Conservation (phyloP, 2,113 vertebrate species). For the Formicarius rufipectus region DNA sequence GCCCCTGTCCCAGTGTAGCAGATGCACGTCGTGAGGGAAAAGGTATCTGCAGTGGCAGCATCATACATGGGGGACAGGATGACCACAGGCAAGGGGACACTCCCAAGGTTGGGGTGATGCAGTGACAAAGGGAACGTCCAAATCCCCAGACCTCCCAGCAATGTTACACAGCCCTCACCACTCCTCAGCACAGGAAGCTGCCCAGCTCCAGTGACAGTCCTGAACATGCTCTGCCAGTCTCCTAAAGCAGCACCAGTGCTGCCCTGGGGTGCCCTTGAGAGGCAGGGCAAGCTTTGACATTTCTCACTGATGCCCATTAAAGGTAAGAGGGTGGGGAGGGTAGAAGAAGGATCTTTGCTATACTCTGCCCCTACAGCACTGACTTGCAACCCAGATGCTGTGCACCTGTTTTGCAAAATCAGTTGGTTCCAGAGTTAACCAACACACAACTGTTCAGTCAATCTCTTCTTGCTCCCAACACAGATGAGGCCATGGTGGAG, state of each 20-base stretch:
- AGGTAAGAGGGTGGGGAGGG: neutral
- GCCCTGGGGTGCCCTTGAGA: neutral
- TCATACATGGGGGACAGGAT: neutral
- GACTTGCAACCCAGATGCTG: neutral
- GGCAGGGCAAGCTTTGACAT: neutral
- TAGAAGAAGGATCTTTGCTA: neutral
- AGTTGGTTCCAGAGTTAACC: neutral
- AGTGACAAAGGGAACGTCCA: neutral
- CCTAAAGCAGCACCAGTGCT: neutral
- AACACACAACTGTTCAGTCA: neutral
- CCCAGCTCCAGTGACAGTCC: neutral
- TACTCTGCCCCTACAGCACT: neutral
- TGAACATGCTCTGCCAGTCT: neutral
- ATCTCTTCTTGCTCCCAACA: neutral
- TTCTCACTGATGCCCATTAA: neutral
- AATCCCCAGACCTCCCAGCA: neutral
- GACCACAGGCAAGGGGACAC: neutral
- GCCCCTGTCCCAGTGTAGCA: accelerated
- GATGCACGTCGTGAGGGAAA: neutral
- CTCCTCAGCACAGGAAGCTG: neutral
- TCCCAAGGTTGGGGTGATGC: neutral
- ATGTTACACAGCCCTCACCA: neutral
- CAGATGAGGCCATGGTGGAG: neutral
- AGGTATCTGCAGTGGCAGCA: neutral
- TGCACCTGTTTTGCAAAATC: neutral